Conservation (phyloP, 2,113 vertebrate genomes). For the Marcusenius ussheri region DNA sequence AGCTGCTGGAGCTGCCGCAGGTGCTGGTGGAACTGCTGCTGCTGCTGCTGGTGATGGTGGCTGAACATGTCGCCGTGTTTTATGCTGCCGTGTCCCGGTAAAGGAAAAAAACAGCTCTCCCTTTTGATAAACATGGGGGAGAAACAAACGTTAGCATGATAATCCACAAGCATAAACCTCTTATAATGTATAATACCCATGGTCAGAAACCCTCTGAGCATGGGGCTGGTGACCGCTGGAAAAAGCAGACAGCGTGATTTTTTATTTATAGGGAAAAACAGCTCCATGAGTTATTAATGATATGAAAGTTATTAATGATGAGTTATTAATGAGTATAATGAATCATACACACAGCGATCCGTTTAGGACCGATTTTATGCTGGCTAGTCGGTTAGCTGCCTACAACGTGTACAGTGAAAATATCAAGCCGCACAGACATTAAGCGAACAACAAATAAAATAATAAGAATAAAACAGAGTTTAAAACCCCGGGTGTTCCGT, state of each 20-base stretch:
- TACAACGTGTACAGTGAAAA: background rate
- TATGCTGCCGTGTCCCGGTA: background rate
- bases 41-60: constrained; percentile 62
- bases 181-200: background rate
- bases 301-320: background rate
- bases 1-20: constrained; percentile 50
- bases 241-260: background rate
- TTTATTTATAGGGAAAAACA: background rate
- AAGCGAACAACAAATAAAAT: background rate
- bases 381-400: background rate
- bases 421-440: background rate
- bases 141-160: background rate
- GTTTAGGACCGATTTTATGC: background rate
- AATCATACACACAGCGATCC: background rate
- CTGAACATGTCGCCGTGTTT: constrained; percentile 57
- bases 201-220: background rate
- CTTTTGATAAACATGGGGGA: background rate
- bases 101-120: background rate
- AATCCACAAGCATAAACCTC: constrained; percentile 11
- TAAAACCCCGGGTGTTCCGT: background rate
- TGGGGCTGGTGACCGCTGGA: background rate
- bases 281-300: background rate
- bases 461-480: background rate
- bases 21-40: constrained; percentile 49
- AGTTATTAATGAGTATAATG: background rate